Evolutionary conservation across 2,888 invertebrate species (phyloP).

Genomic region (Nomada ruficornis): DNA sequence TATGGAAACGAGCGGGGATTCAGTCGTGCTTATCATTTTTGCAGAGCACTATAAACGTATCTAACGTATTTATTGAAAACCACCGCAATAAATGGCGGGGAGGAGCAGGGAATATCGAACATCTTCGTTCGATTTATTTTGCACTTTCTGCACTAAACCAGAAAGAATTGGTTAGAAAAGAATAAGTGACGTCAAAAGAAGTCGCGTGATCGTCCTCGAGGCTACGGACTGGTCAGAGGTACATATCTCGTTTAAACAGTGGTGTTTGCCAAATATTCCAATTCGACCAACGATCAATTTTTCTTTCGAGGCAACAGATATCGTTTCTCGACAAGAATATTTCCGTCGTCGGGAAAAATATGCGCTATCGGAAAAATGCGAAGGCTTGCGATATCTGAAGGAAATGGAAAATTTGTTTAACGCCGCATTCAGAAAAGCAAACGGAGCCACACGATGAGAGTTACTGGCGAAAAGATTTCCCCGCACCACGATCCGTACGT

Average conservation of each 20-base stretch:
- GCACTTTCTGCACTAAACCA: slow-evolving; percentile 9
- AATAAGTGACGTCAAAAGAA: slow-evolving; percentile 51
- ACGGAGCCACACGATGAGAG: slow-evolving; percentile 45
- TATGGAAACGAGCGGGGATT: slow-evolving; percentile 14
- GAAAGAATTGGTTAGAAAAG: slow-evolving; percentile 39
- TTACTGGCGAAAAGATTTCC: slow-evolving; percentile 45
- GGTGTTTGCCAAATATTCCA: slow-evolving; percentile 34
- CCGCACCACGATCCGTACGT: slow-evolving; percentile 26
- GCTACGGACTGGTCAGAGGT: slow-evolving; percentile 52
- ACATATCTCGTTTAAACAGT: slow-evolving; percentile 39
- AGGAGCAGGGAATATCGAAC: not conserved
- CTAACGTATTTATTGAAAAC: not conserved
- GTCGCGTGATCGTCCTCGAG: slow-evolving; percentile 58
- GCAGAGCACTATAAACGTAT: not conserved
- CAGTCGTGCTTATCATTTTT: not conserved
- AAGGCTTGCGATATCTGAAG: not conserved
- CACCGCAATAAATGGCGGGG: no score
- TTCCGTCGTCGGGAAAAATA: no score
- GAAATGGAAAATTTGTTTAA: not conserved
- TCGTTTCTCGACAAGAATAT: no score
- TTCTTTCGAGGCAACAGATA: no score
- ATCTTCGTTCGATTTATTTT: not conserved
- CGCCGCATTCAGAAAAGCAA: not conserved
- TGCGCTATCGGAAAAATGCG: not conserved
- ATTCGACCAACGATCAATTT: not conserved